These are phyloP conservation scores for Cepaea nemoralis DNA, from an alignment of 1,140 invertebrate genomes.

Conservation along the genomic window DNA sequence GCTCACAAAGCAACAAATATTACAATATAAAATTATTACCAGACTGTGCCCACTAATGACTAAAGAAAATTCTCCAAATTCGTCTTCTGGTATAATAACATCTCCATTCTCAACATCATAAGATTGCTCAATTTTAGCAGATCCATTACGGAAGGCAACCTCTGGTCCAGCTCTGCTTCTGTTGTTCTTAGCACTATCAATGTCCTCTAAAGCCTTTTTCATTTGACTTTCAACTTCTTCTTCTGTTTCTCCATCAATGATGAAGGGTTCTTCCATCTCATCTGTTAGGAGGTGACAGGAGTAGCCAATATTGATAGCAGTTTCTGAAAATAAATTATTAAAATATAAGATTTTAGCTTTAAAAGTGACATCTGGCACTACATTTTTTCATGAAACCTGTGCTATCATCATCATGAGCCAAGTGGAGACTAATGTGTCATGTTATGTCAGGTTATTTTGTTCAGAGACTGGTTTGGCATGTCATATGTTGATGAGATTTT, in stretches of 20 bases:
- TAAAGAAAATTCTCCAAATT: slow-evolving; percentile 86
- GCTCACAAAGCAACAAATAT: too few species aligned
- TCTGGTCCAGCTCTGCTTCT: slow-evolving; percentile 8
- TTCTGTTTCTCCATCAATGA: slow-evolving; percentile 88
- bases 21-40: slow-evolving; percentile 73
- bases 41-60: slow-evolving; percentile 98
- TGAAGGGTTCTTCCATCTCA: slow-evolving; percentile 95
- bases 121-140: not conserved
- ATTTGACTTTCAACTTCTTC: slow-evolving; percentile 78
- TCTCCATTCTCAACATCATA: slow-evolving; percentile 31
- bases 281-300: slow-evolving; percentile 97
- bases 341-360: too few species aligned
- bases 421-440: too few species aligned
- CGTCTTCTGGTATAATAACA: slow-evolving; percentile 48
- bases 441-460: too few species aligned
- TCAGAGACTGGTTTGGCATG: too few species aligned
- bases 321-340: slow-evolving; percentile 86
- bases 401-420: too few species aligned
- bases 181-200: slow-evolving; percentile 49
- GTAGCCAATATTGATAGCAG: slow-evolving; percentile 99
- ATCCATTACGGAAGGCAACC: slow-evolving; percentile 28
- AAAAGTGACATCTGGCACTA: too few species aligned
- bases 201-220: slow-evolving; percentile 53
- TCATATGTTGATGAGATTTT: too few species aligned
- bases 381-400: too few species aligned